A percentile compares a stretch with the other conserved stretches of the same genome.
Conservation (phyloP, 2,888 invertebrate genomes). For the Drosophila barbarae region DNA sequence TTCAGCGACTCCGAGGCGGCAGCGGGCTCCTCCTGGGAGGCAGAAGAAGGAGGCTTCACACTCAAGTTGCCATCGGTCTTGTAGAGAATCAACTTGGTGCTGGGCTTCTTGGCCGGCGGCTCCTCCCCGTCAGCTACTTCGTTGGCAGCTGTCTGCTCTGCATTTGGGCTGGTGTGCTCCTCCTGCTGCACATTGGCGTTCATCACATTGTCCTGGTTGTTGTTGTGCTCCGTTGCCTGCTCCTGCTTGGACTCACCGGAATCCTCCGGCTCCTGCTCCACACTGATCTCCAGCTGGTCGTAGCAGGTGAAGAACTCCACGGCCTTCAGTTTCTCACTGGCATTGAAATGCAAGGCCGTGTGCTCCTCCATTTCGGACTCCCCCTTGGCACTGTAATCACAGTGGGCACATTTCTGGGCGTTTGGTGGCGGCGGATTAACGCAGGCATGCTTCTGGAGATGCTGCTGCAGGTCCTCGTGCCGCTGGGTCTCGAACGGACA, state of each 20-base stretch:
- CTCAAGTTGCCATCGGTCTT: constrained; percentile 74
- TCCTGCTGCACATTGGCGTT: constrained; percentile 69
- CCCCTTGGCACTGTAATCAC: constrained; percentile 89
- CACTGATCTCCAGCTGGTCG: constrained; percentile 77
- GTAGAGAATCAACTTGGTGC: constrained; percentile 74
- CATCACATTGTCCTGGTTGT: constrained; percentile 73
- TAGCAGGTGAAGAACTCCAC: constrained; percentile 79
- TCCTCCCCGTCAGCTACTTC: background rate
- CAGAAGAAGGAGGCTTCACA: constrained; percentile 61
- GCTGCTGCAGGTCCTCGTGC: constrained; percentile 87
- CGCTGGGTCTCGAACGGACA: constrained; percentile 90
- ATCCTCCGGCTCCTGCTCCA: constrained; percentile 56
- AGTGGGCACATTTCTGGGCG: constrained; percentile 88
- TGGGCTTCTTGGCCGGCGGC: constrained; percentile 47
- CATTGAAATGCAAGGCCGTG: constrained; percentile 86
- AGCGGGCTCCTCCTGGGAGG: constrained; percentile 27
- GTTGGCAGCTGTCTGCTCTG: background rate
- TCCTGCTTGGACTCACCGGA: constrained; percentile 3
- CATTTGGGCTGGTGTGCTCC: constrained; percentile 5
- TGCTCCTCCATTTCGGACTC: constrained; percentile 89
- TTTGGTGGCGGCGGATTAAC: constrained; percentile 75
- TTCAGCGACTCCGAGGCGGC: constrained; percentile 30
- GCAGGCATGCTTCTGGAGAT: constrained; percentile 86
- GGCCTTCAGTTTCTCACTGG: constrained; percentile 74
- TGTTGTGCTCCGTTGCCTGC: constrained; percentile 55